Base-by-base conservation (phyloP, 2,888 invertebrate species). In the Trimorus sp. region DNA sequence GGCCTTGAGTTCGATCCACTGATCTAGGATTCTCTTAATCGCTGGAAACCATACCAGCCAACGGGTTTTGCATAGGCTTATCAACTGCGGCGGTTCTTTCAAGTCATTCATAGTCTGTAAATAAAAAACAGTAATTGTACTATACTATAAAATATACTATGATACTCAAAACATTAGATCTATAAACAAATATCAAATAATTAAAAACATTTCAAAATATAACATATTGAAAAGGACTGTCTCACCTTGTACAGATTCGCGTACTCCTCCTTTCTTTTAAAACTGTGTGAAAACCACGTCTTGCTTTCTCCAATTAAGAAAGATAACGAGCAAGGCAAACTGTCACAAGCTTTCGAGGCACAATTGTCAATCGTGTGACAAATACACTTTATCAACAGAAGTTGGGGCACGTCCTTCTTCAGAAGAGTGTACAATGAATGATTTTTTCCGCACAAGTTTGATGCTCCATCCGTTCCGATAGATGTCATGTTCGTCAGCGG, bases 341-440 rank as follows among this genome's bases (percentile, higher is more conserved):
- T 83, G 51, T 84, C 79, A 16, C 82, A 83, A 26, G 88, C 87
- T 60, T 86, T 85, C 16, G 83, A 84, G 7, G 84, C 82, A 70
- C 86, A 86, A 36, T 87, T 81, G 51, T 88, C 85, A 40, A 88
- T 60, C 9, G 86, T 85, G 48, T 87, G 87, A 63, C 85, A 88
- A 8, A 85, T 75, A 49, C 86, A 88, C 83, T n/a, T n/a, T n/a
- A n/a, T n/a, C n/a, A n/a, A n/a, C n/a, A n/a, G n/a, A n/a, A n/a
- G n/a, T n/a, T n/a, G n/a, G n/a, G n/a, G n/a, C n/a, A n/a, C n/a
- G n/a, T n/a, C n/a, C n/a, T n/a, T n/a, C n/a, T n/a, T n/a, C n/a
- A n/a, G n/a, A n/a, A n/a, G n/a, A n/a, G n/a, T n/a, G n/a, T n/a
- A n/a, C n/a, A n/a, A n/a, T n/a, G n/a, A n/a, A n/a, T n/a, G n/a